These are phyloP conservation scores for Zaprionus inermis DNA, from an alignment of 1,140 invertebrate genomes.

Conservation along the genomic window DNA sequence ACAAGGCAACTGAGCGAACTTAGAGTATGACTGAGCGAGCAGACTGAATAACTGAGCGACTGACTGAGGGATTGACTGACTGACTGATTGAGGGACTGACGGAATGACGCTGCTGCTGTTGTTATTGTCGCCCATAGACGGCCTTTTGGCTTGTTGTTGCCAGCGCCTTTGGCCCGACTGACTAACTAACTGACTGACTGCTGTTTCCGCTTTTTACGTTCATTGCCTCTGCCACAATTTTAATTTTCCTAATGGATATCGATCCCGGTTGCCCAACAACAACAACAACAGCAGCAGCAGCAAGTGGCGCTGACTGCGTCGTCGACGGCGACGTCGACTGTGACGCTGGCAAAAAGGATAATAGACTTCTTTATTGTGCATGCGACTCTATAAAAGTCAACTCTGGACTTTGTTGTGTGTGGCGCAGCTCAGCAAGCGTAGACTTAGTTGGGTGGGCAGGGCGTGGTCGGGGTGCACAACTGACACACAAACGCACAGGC, in stretches of 20 bases:
- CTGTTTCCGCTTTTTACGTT: constrained; percentile 83
- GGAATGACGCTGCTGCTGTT: constrained; percentile 63
- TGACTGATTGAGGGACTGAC: constrained; percentile 47
- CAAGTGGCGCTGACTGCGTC: constrained; percentile 25
- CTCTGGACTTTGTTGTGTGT: constrained; percentile 79
- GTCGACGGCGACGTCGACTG: constrained; percentile 25
- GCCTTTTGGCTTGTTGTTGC: constrained; percentile 24
- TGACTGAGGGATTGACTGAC: constrained; percentile 15
- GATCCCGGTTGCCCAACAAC: constrained; percentile 68
- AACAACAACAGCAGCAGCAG: constrained; percentile 49
- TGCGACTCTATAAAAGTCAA: constrained; percentile 84
- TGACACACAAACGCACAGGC: constrained; percentile 59
- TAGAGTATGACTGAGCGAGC: constrained; percentile 5
- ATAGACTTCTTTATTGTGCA: constrained; percentile 84
- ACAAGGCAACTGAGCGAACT: constrained; percentile 10
- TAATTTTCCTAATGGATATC: constrained; percentile 84
- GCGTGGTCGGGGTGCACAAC: constrained; percentile 13
- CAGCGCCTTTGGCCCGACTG: constrained; percentile 24
- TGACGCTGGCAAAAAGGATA: constrained; percentile 80
- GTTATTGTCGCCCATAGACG: constrained; percentile 25
- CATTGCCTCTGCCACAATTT: constrained; percentile 84
- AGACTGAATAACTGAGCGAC: constrained; percentile 11
- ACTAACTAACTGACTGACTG: constrained; percentile 50
- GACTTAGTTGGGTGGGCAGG: not conserved
- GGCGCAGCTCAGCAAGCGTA: constrained; percentile 45